phyloP scores from a whole-genome alignment of 1,140 invertebrate species.

The Diploscapter pachys region DNA sequence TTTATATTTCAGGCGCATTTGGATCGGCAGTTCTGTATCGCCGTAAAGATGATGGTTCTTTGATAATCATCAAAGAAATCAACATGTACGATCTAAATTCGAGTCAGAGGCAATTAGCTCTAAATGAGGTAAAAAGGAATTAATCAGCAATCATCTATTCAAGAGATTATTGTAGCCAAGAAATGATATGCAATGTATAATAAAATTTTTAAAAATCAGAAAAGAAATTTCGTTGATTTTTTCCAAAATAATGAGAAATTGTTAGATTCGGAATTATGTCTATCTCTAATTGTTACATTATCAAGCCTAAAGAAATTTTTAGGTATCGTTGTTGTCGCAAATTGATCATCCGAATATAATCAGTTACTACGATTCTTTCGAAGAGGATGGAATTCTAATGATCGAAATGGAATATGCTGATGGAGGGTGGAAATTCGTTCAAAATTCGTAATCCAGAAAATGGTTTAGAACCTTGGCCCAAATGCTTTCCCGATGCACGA shows the following conservation, averaged over 20 bases:
- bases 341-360: slow-evolving; percentile 74
- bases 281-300: background rate
- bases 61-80: slow-evolving; percentile 75
- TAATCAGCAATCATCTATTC: background rate
- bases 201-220: no score
- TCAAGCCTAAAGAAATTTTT: slow-evolving; percentile 8
- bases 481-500: slow-evolving; percentile 65
- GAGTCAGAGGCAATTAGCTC: slow-evolving; percentile 70
- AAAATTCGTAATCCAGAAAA: background rate
- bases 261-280: background rate
- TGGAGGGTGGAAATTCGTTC: slow-evolving; percentile 62
- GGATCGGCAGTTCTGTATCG: slow-evolving; percentile 73
- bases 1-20: slow-evolving; percentile 67
- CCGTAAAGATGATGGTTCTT: slow-evolving; percentile 67
- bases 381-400: slow-evolving; percentile 71
- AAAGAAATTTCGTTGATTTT: background rate
- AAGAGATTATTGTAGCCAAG: no score
- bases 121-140: slow-evolving; percentile 66
- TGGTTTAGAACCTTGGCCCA: slow-evolving; percentile 68
- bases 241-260: background rate
- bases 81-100: slow-evolving; percentile 72
- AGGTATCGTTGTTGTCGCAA: slow-evolving; percentile 69
- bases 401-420: slow-evolving; percentile 81
- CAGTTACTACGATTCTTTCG: slow-evolving; percentile 74
- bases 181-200: no score